Percentiles rank a stretch among this genome's conserved stretches.
Conservation (phyloP, 1,140 invertebrate genomes). For the Geopemphigus sp. region DNA sequence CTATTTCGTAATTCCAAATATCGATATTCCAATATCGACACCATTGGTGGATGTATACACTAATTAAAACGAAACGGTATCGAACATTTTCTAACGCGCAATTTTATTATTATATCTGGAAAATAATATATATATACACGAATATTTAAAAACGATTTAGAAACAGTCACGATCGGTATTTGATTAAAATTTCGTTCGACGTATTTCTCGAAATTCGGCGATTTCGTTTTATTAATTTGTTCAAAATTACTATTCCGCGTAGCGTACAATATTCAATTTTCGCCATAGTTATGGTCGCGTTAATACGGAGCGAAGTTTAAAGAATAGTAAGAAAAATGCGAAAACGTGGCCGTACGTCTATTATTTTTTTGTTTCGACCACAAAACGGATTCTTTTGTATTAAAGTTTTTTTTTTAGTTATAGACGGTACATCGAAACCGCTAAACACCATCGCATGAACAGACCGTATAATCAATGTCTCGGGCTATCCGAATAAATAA, state of each 20-base stretch:
- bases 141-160: no score
- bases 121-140: no score
- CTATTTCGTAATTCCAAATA: no score
- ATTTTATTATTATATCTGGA: no score
- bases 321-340: neutral
- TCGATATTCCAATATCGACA: no score
- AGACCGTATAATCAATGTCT: neutral
- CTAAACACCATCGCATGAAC: neutral
- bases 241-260: neutral
- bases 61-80: no score
- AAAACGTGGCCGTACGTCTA: neutral
- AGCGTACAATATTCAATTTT: no score
- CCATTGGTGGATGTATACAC: no score
- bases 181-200: no score
- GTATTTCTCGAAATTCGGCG: neutral
- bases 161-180: no score
- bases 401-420: neutral
- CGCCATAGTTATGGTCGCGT: no score
- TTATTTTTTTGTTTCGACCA: neutral
- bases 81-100: no score
- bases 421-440: neutral
- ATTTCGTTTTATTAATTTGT: neutral
- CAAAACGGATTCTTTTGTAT: neutral
- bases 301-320: neutral
- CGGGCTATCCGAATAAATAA: neutral